Conservation (phyloP, 2,797 vertebrate genomes). For the Gallinago nigripennis region DNA sequence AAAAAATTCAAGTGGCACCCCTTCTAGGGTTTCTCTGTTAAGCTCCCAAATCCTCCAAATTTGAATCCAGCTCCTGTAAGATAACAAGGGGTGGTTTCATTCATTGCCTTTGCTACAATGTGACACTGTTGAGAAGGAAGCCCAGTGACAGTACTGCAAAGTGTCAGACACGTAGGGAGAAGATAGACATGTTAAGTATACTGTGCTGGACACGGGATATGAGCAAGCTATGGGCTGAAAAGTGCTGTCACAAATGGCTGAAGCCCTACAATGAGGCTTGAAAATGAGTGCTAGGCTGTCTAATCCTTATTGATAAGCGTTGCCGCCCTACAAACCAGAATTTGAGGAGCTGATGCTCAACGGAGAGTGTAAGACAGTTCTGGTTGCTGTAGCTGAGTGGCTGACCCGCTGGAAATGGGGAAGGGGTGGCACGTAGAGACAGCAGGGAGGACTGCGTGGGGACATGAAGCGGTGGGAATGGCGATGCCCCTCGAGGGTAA, state of each 20-base stretch:
- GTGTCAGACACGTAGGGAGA: neutral
- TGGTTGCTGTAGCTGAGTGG: neutral
- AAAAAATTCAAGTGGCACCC: neutral
- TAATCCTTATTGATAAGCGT: neutral
- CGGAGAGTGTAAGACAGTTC: neutral
- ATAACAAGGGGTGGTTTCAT: conserved; percentile 13
- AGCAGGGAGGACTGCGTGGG: accelerated
- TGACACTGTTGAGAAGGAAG: neutral
- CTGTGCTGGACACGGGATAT: neutral
- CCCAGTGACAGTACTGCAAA: neutral
- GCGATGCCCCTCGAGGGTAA: neutral
- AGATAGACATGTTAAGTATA: neutral
- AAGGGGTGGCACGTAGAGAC: neutral
- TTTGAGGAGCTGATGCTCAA: neutral
- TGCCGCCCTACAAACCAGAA: neutral
- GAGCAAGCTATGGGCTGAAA: neutral
- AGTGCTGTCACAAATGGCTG: neutral
- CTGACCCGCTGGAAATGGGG: neutral
- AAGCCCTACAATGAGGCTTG: neutral
- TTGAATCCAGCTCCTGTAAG: neutral
- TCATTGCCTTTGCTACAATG: neutral
- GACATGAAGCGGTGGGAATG: neutral
- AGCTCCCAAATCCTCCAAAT: conserved; percentile 2
- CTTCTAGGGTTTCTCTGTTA: conserved; percentile 27
- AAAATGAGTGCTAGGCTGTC: neutral